Percentiles rank a stretch among this genome's conserved stretches.
phyloP scores from a whole-genome alignment of 2,888 invertebrate genomes.

The Drosophila meridiana region DNA sequence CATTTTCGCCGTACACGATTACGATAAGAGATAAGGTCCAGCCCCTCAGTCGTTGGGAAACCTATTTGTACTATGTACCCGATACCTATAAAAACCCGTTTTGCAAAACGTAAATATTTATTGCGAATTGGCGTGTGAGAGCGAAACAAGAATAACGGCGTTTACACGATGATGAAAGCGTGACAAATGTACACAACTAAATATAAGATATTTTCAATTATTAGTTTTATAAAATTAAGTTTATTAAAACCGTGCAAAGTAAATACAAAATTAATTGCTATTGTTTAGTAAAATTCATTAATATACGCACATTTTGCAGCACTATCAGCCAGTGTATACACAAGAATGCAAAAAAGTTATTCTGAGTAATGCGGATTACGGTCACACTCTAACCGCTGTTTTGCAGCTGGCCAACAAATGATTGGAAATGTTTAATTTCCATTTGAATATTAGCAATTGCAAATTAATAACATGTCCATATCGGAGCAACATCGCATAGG shows the following conservation, averaged over 20 bases:
- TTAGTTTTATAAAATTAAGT: background rate
- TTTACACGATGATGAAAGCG: slow-evolving; percentile 20
- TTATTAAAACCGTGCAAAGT: background rate
- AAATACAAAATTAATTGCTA: background rate
- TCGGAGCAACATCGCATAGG: slow-evolving; percentile 64
- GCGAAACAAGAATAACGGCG: slow-evolving; percentile 19
- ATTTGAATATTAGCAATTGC: background rate
- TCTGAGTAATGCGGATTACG: background rate
- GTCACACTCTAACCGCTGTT: slow-evolving; percentile 28
- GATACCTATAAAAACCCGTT: slow-evolving; percentile 49
- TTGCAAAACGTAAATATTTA: slow-evolving; percentile 43
- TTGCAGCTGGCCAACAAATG: slow-evolving; percentile 16
- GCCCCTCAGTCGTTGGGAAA: slow-evolving; percentile 49
- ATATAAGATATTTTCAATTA: background rate
- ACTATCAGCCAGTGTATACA: slow-evolving; percentile 34
- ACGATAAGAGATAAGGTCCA: slow-evolving; percentile 71
- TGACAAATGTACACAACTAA: background rate
- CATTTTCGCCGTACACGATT: slow-evolving; percentile 46
- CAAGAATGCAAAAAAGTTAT: background rate
- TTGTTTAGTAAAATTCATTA: slow-evolving; percentile 5
- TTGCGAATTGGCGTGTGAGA: slow-evolving; percentile 45
- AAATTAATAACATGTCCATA: slow-evolving; percentile 69
- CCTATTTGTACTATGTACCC: slow-evolving; percentile 56
- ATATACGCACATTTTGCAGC: slow-evolving; percentile 2
- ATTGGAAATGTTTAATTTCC: slow-evolving; percentile 4